Evolutionary conservation across 2,888 invertebrate genomes (phyloP).

Genomic region (Spatulosminthurus flaviceps): DNA sequence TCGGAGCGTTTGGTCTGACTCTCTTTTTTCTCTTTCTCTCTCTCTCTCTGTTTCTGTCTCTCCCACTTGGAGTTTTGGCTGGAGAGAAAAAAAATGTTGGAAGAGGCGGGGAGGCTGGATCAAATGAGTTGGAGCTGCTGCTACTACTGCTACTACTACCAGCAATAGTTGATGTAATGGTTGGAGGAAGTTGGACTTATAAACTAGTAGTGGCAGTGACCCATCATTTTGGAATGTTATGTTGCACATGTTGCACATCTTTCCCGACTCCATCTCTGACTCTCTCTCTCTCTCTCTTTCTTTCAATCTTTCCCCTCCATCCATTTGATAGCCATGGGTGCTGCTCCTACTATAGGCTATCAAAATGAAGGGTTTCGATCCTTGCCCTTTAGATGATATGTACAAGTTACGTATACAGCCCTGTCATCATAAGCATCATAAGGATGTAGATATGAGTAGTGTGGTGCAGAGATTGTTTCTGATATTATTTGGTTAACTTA

Average conservation of each 20-base stretch:
- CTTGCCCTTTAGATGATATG: slow-evolving; percentile 37
- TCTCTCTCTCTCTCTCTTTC: not conserved
- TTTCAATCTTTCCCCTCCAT: slow-evolving; percentile 14
- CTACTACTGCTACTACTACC: no score
- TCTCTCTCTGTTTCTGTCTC: not conserved
- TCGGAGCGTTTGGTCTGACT: not conserved
- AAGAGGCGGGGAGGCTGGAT: not conserved
- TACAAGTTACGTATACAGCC: not conserved
- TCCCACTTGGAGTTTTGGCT: no score
- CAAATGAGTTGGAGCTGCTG: not conserved
- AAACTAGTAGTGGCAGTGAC: slow-evolving; percentile 24
- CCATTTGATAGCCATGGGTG: no score
- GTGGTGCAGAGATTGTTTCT: no score
- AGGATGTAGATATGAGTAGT: not conserved
- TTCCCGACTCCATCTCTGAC: not conserved
- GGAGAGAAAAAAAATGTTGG: not conserved
- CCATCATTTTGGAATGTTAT: slow-evolving; percentile 40
- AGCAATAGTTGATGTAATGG: no score
- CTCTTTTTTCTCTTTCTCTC: slow-evolving; percentile 5
- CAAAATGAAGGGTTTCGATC: slow-evolving; percentile 47
- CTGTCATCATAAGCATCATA: not conserved
- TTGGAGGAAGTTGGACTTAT: not conserved
- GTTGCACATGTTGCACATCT: slow-evolving; percentile 39
- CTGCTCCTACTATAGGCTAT: no score
- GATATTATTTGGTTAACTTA: not conserved